Percentiles rank a stretch among this genome's conserved stretches.
Evolutionary conservation across 2,113 vertebrate species (phyloP).

Genomic region (Silurus asotus): DNA sequence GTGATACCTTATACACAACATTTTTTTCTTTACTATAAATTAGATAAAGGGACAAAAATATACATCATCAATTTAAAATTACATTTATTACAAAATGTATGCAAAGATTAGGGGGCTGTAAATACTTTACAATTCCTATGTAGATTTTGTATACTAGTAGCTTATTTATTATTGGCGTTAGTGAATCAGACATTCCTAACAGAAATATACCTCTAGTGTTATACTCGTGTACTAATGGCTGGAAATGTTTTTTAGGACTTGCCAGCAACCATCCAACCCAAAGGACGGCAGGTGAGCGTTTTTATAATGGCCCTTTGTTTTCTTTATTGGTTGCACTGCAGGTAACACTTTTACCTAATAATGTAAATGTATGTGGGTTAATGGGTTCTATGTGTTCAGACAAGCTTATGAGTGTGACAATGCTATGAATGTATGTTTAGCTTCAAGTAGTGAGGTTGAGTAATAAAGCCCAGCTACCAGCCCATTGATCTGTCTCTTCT

Average conservation of each 20-base stretch:
- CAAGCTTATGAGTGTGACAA: neutral
- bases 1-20: neutral
- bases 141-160: neutral
- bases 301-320: neutral
- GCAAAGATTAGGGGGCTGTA: neutral
- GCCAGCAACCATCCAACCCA: slow-evolving; percentile 93
- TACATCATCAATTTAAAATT: neutral
- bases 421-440: neutral
- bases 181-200: neutral
- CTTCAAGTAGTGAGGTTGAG: neutral
- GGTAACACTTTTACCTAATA: slow-evolving; percentile 4
- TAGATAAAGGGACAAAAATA: neutral
- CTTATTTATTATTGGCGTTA: neutral
- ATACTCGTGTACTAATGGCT: neutral
- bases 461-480: neutral
- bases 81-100: neutral
- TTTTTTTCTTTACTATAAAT: neutral
- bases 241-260: slow-evolving; percentile 85
- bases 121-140: neutral
- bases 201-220: neutral
- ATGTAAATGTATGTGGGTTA: slow-evolving; percentile 2
- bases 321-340: neutral
- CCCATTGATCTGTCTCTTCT: neutral
- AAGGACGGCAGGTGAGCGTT: slow-evolving; percentile 92
- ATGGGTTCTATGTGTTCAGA: neutral